Base-by-base conservation (phyloP, 2,797 vertebrate genomes). In the Oreochromis mossambicus region DNA sequence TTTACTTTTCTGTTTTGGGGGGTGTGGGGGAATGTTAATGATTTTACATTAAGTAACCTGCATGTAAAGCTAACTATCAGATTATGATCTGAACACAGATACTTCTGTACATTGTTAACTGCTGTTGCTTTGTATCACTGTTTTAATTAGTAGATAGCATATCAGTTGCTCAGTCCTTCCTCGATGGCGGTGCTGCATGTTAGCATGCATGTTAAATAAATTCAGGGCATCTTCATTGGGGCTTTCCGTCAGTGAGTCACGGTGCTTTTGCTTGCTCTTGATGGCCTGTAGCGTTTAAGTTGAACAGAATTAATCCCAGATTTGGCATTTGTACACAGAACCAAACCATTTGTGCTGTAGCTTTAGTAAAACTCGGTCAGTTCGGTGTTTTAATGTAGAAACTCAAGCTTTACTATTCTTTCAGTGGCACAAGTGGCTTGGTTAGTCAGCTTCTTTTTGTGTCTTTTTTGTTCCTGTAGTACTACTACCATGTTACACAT, bases 131-230 rank as follows among this genome's bases (percentile, higher is more conserved):
- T 70, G 70, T 51, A 26, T 58, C 15, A 82, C 3, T 85, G 55
- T 77, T 89, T 83, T 70, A 8, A 50, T 81, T 21, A 81, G 66
- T 61, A 82, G 76, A 80, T 88, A 80, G 26, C 29, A 29, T 21
- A 56, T 58, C 38, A 32, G 3, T 73, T 75, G 15, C 38, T 10
- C 75, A 77, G 68, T 78, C 21, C 48, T 79, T 58, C 61, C 26
- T 52, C 79, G 24, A 82, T 78, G 75, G 77, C 58, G 8, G 32
- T 79, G 24, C n/a, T 55, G 79, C 24, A 24, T 24, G 24, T 24
- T 24, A 76, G 46, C 51, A 34, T 46, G 29, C 19, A 61, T 41
- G 63, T 15, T 77, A 56, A 78, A 86, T 90, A 24, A 77, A 83
- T 82, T 19, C 1, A 55, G 21, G 52, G 3, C 15, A 26, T 52